Evolutionary conservation across 2,888 invertebrate species (phyloP), one percentile per base, ranked within the genome.

Genomic region (Drosophila melanosoma): DNA sequence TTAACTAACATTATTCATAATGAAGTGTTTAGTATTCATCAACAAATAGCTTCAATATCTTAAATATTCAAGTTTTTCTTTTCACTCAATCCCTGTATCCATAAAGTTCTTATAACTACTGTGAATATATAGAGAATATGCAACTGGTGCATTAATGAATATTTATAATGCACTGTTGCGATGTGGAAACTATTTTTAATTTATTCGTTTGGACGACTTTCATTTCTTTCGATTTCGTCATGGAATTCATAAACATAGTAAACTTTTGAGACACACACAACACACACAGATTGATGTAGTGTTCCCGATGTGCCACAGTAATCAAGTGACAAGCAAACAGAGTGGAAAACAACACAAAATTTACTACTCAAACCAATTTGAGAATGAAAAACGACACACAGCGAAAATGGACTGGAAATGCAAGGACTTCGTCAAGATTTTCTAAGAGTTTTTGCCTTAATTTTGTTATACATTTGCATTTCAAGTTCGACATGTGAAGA

Each of bases 131-230:
- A 23, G n/a, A 40, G 36, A 63, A 76, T 45, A 73, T 76, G 81
- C 80, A 82, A 76, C 83, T 82, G 74, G 70, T 82, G 83, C 83
- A 82, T 52, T 73, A 68, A 69, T 85, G 84, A 87, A 85, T 85
- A 85, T 85, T 84, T 89, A 85, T 85, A 74, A 60, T 60, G 74
- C 53, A 67, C 40, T 45, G 49, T 64, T 33, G 56, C 48, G 56
- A 42, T 40, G 51, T 66, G 88, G 81, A 38, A 73, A 67, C 66
- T 32, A 51, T 51, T 69, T 84, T 87, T 85, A 85, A 85, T 85
- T 74, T 85, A 85, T 85, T 85, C 84, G 66, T 70, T 74, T 63
- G 74, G 84, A 89, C 82, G 87, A 82, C 75, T 87, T 89, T 84
- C 89, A 77, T 82, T 85, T 89, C 77, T 87, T 87, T 79, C 80